Base-by-base conservation (phyloP, 2,797 vertebrate species). In the Borostomias antarcticus region DNA sequence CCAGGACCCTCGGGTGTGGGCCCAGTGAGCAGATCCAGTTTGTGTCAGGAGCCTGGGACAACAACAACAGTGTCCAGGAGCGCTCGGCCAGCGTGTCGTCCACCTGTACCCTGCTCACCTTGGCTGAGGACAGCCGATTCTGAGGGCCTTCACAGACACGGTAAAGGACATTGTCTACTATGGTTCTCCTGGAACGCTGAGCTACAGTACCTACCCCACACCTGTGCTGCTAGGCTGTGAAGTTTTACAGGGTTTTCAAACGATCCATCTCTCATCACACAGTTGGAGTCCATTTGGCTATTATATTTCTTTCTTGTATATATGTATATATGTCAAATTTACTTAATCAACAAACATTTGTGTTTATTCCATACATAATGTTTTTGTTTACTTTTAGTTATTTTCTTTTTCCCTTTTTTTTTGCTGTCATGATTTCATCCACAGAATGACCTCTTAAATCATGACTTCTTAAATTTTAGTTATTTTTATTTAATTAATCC, bases 1-100 rank as follows among this genome's bases (percentile, higher is more conserved):
- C 78, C 6, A 37, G 52, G 23, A 45, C 73, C 5, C 60, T 86
- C 1, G 69, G 72, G 11, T 85, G 76, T 56, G 54, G 66, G 43
- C 28, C 4, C 10, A 26, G 70, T 0, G 58, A 76, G 1, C 75
- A 83, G 2, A n/a, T 66, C 0, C 82, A 81, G 4, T 74, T 80
- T 25, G 72, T 80, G 47, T 82, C 79, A 1, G 78, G 67, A 35
- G 13, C 80, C 58, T 70, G 82, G 75, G 83, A 89, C 47, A 86
- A 89, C 50, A 88, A 89, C 73, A 75, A 85, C 73, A 62, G 72
- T 1, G 68, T 92, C 64, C 85, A 92, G 15, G 91, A 90, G 52
- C 89, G 92, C 0, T 91, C 89, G 1, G 87, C 91, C 69, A 95
- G 93, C 15, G 86, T 94, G 17, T 94, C 93, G 1, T 94, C 93